Base-by-base conservation (phyloP, 2,113 vertebrate genomes). In the Daubentonia madagascariensis region DNA sequence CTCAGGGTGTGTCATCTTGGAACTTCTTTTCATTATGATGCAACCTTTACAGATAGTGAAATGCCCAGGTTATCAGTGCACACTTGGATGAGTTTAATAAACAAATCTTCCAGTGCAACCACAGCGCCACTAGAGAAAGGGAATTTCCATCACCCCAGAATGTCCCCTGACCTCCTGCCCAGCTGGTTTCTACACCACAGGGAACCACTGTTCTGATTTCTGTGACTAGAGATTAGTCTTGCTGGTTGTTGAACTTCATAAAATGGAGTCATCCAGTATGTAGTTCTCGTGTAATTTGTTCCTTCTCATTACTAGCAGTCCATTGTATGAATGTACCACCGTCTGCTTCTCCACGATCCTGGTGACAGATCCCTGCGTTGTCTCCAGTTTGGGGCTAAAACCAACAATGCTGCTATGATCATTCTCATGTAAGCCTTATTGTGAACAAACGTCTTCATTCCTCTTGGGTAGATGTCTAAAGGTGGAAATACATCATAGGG, bases 251-350 rank as follows among this genome's bases (percentile, higher is more conserved):
- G 73, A 63, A 6, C 6, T 8, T 57, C 23, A 11, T 2, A 40
- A 9, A 37, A 0, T 73, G 65, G 18, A 73, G 9, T 8, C 37
- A 9, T 30, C 17, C 54, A 3, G n/a, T 1, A 0, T 37, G 37
- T 13, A 0, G 11, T 81, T 65, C 13, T 59, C 11, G 18, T 12
- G 37, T 18, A 6, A 3, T 12, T 6, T 7, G 16, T 25, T 30
- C 57, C 45, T 35, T 72, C n/a, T 20, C 16, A 9, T 8, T 9
- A 32, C 32, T 8, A 1, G 18, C 0, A 0, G 25, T 43, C 32
- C 1, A 0, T 2, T 0, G 30, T 13, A 0, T 48, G 48, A 32
- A 20, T 0, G 20, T 20, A 23, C 18, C 63, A 10, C 23, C 0
- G 30, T n/a, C 23, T 52, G 48, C 16, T 32, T 23, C 0, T 50